Base-by-base conservation (phyloP, 2,797 vertebrate species). In the Ceyx erithaca region DNA sequence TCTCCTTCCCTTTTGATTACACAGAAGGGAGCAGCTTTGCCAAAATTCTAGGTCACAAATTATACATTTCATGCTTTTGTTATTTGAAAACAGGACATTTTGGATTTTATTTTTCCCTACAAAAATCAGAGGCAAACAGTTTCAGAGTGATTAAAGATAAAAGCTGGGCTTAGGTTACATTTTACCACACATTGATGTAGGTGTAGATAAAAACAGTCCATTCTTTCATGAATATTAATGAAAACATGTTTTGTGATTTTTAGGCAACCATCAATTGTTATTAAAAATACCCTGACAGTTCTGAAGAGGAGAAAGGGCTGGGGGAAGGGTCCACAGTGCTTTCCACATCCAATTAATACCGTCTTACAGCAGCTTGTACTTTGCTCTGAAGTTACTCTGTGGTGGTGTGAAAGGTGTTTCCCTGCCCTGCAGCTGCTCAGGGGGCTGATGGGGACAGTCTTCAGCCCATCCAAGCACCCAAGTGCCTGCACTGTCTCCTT, bases 181-280 rank as follows among this genome's bases (percentile, higher is more conserved):
- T 88, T 87, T 59, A 75, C 58, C 62, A 49, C 75, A 89, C 81
- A 48, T 1, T 68, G 84, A 83, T 93, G 95, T 93, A 95, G 89
- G 90, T 96, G 95, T 88, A 75, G 95, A 94, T 83, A 78, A 93
- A 95, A 92, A 2, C 83, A 78, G 80, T 94, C 93, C 72, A 71
- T 92, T 90, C 84, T 91, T 75, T 93, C 92, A 96, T 96, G 90
- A 96, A 95, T 96, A 95, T 96, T 96, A 94, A 94, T 95, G 93
- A 93, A 85, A 95, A 96, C 69, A 92, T 95, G 86, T 78, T 93
- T 95, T 94, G 79, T 83, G 64, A 87, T 83, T 95, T 95, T 95
- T 83, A 80, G 69, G 72, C 95, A 89, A 11, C 55, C 64, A 26
- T 80, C 90, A 69, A 89, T 92, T 96, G 92, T 94, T 92, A 93